Conservation (phyloP, 1,140 invertebrate genomes). For the Danaus melanippus region DNA sequence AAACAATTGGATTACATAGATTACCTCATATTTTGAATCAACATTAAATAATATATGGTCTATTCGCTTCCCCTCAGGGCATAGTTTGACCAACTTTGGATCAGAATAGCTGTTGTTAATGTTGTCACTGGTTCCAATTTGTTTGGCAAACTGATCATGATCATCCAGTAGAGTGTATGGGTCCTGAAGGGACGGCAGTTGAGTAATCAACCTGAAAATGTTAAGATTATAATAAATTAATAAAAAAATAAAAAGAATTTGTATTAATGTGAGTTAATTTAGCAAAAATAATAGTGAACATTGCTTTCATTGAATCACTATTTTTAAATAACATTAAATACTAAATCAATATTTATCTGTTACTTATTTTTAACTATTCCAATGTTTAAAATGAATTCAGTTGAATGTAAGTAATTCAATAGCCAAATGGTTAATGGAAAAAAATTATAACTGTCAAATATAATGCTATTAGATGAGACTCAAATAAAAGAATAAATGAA, state of each 20-base stretch:
- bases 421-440: too few relatives aligned
- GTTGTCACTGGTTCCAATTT: conserved; percentile 83
- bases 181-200: conserved; percentile 68
- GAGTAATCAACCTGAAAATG: conserved; percentile 70
- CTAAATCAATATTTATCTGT: too few relatives aligned
- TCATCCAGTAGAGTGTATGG: conserved; percentile 41
- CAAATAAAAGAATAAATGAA: too few relatives aligned
- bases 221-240: too few relatives aligned
- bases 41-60: conserved; percentile 90
- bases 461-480: too few relatives aligned
- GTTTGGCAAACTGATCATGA: conserved; percentile 17
- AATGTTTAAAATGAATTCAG: too few relatives aligned
- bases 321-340: too few relatives aligned
- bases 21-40: conserved; percentile 70
- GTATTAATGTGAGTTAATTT: neutral
- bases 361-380: too few relatives aligned
- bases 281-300: too few relatives aligned
- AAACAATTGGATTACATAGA: neutral
- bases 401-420: too few relatives aligned
- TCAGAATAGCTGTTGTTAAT: conserved; percentile 87
- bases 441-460: too few relatives aligned
- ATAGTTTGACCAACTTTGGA: conserved; percentile 62
- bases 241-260: neutral
- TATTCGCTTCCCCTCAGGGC: conserved; percentile 87
- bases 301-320: too few relatives aligned